phyloP scores from a whole-genome alignment of 1,140 invertebrate species.

The Bombus haemorrhoidalis region DNA sequence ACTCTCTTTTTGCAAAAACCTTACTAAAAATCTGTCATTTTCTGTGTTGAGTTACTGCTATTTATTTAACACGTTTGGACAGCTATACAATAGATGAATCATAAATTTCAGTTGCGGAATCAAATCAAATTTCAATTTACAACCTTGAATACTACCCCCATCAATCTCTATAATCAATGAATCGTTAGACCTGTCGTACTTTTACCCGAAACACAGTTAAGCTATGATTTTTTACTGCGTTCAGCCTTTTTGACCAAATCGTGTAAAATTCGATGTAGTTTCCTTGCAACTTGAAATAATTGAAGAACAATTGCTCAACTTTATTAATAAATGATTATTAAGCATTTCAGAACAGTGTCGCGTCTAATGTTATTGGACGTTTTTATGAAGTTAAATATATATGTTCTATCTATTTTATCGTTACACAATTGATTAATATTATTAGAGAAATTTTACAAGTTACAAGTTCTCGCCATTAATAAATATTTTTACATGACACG shows the following conservation, averaged over 20 bases:
- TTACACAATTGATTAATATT: too few species aligned
- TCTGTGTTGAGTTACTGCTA: background rate
- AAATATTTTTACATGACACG: too few species aligned
- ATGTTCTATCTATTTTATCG: background rate
- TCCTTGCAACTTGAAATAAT: background rate
- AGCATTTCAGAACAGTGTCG: background rate
- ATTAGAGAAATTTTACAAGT: too few species aligned
- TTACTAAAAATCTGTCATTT: background rate
- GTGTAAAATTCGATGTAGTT: background rate
- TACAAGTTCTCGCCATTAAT: too few species aligned
- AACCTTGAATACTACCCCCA: background rate
- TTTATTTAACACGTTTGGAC: background rate
- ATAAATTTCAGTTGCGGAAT: background rate
- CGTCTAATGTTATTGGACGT: too few species aligned
- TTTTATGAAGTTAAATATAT: background rate
- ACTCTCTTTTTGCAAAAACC: background rate
- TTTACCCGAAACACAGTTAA: background rate
- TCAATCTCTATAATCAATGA: background rate
- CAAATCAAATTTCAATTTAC: conserved; percentile 8
- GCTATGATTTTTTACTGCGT: background rate
- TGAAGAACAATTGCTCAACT: background rate
- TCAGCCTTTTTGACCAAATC: background rate
- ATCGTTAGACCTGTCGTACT: background rate
- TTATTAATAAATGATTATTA: background rate
- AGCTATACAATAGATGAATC: background rate